Percentiles rank a stretch among this genome's conserved stretches.
Evolutionary conservation across 2,113 vertebrate genomes (phyloP).

Genomic region (Dunckerocampus dactyliophorus): DNA sequence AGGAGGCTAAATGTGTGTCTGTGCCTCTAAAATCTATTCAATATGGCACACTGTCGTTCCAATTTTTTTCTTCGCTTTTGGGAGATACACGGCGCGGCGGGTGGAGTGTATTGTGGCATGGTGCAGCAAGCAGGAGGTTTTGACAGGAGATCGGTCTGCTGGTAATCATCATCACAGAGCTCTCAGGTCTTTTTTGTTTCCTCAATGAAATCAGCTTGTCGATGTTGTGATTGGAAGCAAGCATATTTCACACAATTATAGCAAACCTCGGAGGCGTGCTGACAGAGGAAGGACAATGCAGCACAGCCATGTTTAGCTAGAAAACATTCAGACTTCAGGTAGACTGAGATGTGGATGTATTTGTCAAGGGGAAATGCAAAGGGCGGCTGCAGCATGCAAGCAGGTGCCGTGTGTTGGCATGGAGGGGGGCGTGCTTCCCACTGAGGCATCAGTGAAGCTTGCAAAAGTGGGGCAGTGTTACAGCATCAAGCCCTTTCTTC

Average conservation of each 20-base stretch:
- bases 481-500: conserved; percentile 14
- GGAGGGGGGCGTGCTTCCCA: conserved; percentile 43
- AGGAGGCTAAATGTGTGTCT: conserved; percentile 39
- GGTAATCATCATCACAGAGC: conserved; percentile 21
- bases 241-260: conserved; percentile 24
- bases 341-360: conserved; percentile 1
- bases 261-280: conserved; percentile 22
- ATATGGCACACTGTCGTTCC: conserved; percentile 40
- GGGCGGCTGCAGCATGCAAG: conserved; percentile 34
- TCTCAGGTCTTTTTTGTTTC: conserved; percentile 16
- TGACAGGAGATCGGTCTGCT: conserved; percentile 46
- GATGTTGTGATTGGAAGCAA: conserved; percentile 19
- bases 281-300: conserved; percentile 48
- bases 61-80: conserved; percentile 10
- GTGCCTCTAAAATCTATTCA: conserved; percentile 41
- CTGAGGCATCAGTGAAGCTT: conserved; percentile 5
- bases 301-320: no score
- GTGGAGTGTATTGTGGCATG: conserved; percentile 38
- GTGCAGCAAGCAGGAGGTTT: conserved; percentile 28
- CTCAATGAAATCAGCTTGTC: conserved; percentile 27
- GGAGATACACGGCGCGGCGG: conserved; percentile 10
- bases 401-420: conserved; percentile 41
- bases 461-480: conserved; percentile 10
- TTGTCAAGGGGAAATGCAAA: conserved; percentile 11
- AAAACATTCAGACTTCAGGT: neutral